Evolutionary conservation across 2,797 vertebrate genomes (phyloP), one percentile per base, ranked within the genome.

Genomic region (Gadopsis bispinosus): DNA sequence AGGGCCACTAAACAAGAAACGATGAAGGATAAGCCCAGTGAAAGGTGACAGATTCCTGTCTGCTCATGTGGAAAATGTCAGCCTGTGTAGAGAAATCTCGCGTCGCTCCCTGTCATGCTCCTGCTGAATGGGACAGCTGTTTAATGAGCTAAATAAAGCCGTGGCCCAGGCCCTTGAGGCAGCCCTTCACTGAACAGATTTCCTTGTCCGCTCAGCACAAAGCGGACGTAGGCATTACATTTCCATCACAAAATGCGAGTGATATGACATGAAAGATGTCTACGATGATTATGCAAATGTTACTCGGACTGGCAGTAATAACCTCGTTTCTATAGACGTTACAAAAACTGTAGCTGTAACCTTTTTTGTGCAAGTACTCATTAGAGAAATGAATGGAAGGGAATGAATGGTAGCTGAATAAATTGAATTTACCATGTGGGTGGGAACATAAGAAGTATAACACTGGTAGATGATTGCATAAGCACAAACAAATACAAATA

Each of bases 71-170:
- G 83, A 89, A 89, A 89, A 82, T 75, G 77, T 47, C 2, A 13
- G 56, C 37, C 77, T 56, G 56, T 83, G 81, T 60, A 60, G 33
- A 83, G 82, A 91, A 79, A 85, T 86, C 75, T 85, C 73, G 70
- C 84, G 69, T 79, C 74, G 76, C 81, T 83, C 58, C 26, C 76
- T 80, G 88, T 82, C 66, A 22, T 85, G 84, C 74, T 86, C 72
- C 72, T 58, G 75, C 75, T 91, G 87, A 93, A 93, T 83, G 76
- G 81, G 84, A 84, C 91, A 91, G 93, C 93, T 94, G 92, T 93
- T 93, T 90, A 91, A 92, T 89, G 85, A 91, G 88, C 93, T 93
- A 94, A 93, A 95, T 92, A 93, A 92, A 95, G 91, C 84, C 64
- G 45, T 54, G 87, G 88, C 81, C 74, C 9, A 0, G 76, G 75